phyloP scores from a whole-genome alignment of 2,797 vertebrate species.

The Hydrocynus forskahlii region DNA sequence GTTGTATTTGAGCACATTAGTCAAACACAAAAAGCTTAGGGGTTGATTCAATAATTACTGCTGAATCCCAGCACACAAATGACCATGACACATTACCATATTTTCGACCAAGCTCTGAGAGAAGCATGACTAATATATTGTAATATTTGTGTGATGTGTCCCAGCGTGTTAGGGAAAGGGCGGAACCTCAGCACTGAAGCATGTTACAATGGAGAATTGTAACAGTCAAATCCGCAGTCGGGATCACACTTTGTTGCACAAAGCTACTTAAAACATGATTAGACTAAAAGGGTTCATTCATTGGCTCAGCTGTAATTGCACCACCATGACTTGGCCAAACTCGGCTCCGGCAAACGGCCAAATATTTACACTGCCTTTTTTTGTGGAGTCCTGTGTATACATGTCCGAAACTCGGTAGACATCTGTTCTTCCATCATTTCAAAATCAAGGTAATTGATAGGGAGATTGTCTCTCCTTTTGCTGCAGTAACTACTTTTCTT shows the following conservation, averaged over 20 bases:
- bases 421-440: neutral
- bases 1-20: constrained; percentile 20
- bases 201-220: constrained; percentile 57
- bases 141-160: constrained; percentile 52
- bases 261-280: constrained; percentile 60
- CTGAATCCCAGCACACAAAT: constrained; percentile 12
- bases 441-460: neutral
- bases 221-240: constrained; percentile 48
- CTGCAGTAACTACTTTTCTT: neutral
- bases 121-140: constrained; percentile 46
- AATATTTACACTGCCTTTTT: neutral
- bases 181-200: constrained; percentile 37
- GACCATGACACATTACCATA: constrained; percentile 16
- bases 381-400: neutral
- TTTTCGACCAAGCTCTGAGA: constrained; percentile 20
- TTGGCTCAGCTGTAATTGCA: constrained; percentile 34
- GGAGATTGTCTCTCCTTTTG: neutral
- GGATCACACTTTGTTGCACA: constrained; percentile 53
- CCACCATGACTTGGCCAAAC: constrained; percentile 34
- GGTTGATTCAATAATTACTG: neutral
- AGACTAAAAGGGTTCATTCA: constrained; percentile 49
- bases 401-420: neutral
- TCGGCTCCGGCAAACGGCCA: neutral
- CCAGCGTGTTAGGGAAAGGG: constrained; percentile 39
- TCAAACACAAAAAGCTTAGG: constrained; percentile 18